Percentiles rank a stretch among this genome's conserved stretches.
Conservation (phyloP, 1,140 invertebrate genomes). For the Thaumatotibia leucotreta region DNA sequence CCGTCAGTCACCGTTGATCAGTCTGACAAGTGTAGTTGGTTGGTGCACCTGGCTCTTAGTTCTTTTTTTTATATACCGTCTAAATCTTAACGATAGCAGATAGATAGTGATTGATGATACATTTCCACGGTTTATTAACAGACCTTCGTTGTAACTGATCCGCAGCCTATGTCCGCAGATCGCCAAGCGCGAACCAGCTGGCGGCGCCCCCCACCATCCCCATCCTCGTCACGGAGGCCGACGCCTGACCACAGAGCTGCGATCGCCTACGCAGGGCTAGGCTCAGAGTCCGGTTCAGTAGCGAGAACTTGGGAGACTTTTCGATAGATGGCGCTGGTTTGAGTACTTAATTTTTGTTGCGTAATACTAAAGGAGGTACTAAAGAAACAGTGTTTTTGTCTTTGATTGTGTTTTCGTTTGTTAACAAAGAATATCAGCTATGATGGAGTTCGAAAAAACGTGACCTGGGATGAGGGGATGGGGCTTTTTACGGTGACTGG, state of each 20-base stretch:
- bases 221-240: conserved; percentile 61
- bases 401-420: no score
- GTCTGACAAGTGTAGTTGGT: no score
- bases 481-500: no score
- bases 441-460: no score
- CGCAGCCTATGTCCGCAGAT: conserved; percentile 36
- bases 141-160: conserved; percentile 13
- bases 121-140: background rate
- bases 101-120: no score
- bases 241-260: conserved; percentile 21
- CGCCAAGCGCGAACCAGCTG: conserved; percentile 56
- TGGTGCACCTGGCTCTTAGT: no score
- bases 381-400: no score
- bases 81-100: no score
- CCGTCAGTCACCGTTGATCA: no score
- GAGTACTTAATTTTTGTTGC: background rate
- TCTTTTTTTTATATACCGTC: no score
- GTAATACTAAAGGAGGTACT: background rate
- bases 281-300: background rate
- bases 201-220: conserved; percentile 49
- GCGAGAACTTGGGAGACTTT: conserved; percentile 21
- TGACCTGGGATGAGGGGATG: no score
- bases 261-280: background rate
- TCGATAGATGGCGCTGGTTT: background rate
- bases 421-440: no score